These are phyloP conservation scores for Halichoeres trimaculatus DNA, from an alignment of 2,113 vertebrate genomes.

Conservation along the genomic window DNA sequence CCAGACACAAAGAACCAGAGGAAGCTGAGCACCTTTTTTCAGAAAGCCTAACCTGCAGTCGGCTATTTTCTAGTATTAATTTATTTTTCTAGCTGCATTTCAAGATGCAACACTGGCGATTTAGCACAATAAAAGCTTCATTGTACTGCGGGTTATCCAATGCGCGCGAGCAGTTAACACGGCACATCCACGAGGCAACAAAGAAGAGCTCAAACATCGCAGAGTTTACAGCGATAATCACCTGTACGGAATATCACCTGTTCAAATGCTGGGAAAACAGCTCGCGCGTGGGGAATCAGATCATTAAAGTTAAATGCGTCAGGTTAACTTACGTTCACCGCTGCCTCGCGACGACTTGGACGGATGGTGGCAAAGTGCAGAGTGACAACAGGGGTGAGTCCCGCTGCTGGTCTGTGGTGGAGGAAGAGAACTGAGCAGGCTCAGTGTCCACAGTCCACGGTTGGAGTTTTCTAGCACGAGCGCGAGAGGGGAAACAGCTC, in stretches of 20 bases:
- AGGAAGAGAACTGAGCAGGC: background rate
- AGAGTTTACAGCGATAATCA: background rate
- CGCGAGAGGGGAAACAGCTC: conserved; percentile 26
- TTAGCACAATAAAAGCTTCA: background rate
- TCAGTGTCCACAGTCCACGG: background rate
- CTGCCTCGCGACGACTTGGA: conserved; percentile 9
- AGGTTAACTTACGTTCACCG: conserved; percentile 42
- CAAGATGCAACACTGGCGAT: background rate
- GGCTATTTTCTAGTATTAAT: background rate
- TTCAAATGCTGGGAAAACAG: background rate
- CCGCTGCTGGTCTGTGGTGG: background rate
- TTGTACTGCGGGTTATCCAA: conserved; percentile 12
- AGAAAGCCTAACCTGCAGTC: background rate
- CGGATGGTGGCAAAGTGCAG: background rate
- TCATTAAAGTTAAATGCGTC: background rate
- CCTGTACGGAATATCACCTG: background rate
- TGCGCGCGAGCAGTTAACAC: conserved; percentile 5
- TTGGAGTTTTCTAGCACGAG: background rate
- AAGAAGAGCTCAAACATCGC: background rate
- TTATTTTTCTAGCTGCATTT: background rate
- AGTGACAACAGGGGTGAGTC: conserved; percentile 1
- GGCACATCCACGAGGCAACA: conserved; percentile 27
- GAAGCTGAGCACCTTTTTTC: conserved; percentile 16
- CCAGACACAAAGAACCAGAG: conserved; percentile 44
- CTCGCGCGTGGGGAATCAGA: background rate